Evolutionary conservation across 2,888 invertebrate genomes (phyloP).

Genomic region (Callimorpha dominula): DNA sequence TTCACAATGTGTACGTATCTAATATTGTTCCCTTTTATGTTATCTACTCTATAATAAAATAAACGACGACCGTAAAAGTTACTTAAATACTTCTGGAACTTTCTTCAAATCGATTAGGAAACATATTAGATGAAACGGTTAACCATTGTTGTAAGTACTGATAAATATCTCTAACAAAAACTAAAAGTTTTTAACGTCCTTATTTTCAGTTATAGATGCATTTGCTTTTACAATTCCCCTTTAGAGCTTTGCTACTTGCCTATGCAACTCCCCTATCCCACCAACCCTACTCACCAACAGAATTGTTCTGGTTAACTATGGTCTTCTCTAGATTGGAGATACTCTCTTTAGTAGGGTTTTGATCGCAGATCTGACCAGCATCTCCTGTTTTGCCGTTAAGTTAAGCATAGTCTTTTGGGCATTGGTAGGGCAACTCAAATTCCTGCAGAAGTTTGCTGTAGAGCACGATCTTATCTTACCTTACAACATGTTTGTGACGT

Average conservation of each 20-base stretch:
- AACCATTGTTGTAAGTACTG: too few species aligned
- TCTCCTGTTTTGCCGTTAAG: background rate
- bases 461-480: slow-evolving; percentile 80
- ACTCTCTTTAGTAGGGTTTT: too few species aligned
- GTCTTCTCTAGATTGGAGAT: too few species aligned
- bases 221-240: background rate
- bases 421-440: background rate
- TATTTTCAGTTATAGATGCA: background rate
- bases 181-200: too few species aligned
- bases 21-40: background rate
- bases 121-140: too few species aligned
- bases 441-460: background rate
- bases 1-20: background rate
- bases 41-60: background rate
- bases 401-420: background rate
- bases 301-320: too few species aligned
- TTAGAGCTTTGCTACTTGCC: too few species aligned
- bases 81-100: too few species aligned
- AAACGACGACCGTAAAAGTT: too few species aligned
- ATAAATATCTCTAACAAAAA: too few species aligned
- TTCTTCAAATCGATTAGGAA: too few species aligned
- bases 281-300: background rate
- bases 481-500: slow-evolving; percentile 94
- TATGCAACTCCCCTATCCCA: background rate
- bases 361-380: too few species aligned